Base-by-base conservation (phyloP, 2,888 invertebrate species). In the Thereva nobilitata region DNA sequence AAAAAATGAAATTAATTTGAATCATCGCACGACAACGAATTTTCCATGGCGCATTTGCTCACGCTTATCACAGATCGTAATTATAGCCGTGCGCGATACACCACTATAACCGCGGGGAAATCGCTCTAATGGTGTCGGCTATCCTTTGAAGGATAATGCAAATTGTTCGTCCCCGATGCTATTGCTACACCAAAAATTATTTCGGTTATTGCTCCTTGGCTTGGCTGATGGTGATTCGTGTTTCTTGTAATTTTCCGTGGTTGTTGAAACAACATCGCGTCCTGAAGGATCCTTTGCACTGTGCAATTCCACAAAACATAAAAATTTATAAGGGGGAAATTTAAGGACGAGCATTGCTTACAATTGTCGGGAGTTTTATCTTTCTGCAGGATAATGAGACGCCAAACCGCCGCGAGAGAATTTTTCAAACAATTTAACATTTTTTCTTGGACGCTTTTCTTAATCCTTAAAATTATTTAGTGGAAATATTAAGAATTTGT, bases 401-500 rank as follows among this genome's bases (percentile, higher is more conserved):
- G 53, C 53, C 53, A 53, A 5, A 7, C 7, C 38, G 38, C 38
- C n/a, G 53, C 53, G 53, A 35, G 38, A 53, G 37, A n/a, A 6
- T 3, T 23, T 53, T 53, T 53, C 53, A 53, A 8, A n/a, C 53
- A 53, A 53, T 53, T 53, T 38, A 53, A 53, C 53, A 37, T 10
- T 53, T 10, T 37, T 10, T 40, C n/a, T 5, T 10, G 38, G 10
- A 38, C 10, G 53, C 4, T 53, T 53, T 53, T 50, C 23, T 1
- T 50, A 53, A 53, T 53, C 8, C 53, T 23, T 23, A 53, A 40
- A 53, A 53, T 38, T 53, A 53, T 53, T 53, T 37, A 10, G 9
- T n/a, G 53, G 53, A 40, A 37, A 53, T 35, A 38, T 38, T 53
- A 23, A 2, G 23, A 23, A 23, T 23, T 23, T 23, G 23, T 23